Base-by-base conservation (phyloP, 2,797 vertebrate genomes). In the Lagocephalus sceleratus region DNA sequence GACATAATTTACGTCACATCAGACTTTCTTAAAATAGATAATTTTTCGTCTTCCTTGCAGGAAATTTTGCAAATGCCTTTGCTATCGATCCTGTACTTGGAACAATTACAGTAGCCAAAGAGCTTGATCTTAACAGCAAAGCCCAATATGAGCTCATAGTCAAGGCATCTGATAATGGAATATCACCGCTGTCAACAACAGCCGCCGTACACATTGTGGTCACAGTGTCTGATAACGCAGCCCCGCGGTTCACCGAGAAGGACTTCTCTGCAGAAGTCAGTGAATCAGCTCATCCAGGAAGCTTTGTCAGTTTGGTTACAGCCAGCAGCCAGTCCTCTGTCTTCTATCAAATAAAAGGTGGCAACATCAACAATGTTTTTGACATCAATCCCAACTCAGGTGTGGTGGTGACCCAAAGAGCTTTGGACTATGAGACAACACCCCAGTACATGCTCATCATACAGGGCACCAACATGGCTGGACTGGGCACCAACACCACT, bases 401-500 rank as follows among this genome's bases (percentile, higher is more conserved):
- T 67, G 94, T 97, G 48, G 89, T 99, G 19, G 70, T 94, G 60
- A 95, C 92, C 51, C 94, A 94, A 73, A 94, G 87, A 71, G 51
- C 67, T 35, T 85, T 99, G 76, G 97, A 99, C 85, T 98, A 93
- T 73, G 97, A 99, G 87, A 90, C 85, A 1, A 65, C 84, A 41
- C 74, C 95, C 26, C 57, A 90, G 22, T 98, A 98, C 68, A 88
- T 71, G 38, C 83, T 99, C 20, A 91, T 78, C 35, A 78, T 99
- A 53, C 96, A 98, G 87, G 96, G 91, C 54, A 97, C 94, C 29
- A 99, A 98, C 81, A 99, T 99, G 97, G 97, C 95, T 1, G 95
- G 96, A 21, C 81, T 94, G 57, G 88, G 94, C 21, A 89, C 91
- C 51, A 98, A 98, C 7, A 46, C 92, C 6, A 95, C 94, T 0